Evolutionary conservation across 2,797 vertebrate genomes (phyloP).

Genomic region (Xiphophorus birchmanni): DNA sequence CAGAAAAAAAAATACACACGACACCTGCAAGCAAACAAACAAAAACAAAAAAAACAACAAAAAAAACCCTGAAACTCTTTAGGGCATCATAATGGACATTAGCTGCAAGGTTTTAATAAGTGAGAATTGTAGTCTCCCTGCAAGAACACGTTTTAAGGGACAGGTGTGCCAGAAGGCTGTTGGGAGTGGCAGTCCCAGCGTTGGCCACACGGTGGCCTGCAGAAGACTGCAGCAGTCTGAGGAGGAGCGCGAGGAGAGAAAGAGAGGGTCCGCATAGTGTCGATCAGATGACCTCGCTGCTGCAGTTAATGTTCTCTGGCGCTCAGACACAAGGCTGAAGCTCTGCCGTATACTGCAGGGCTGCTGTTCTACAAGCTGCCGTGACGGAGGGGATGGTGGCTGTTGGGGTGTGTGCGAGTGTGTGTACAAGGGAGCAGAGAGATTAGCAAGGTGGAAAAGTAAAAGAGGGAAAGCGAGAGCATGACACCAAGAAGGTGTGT

Average conservation of each 20-base stretch:
- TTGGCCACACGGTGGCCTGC: constrained; percentile 59
- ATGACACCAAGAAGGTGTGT: constrained; percentile 39
- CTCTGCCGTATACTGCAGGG: constrained; percentile 58
- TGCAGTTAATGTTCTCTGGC: constrained; percentile 82
- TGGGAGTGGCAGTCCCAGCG: constrained; percentile 49
- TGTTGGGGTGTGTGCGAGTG: constrained; percentile 28
- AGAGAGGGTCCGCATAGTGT: constrained; percentile 70
- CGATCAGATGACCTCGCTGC: constrained; percentile 81
- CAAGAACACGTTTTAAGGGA: constrained; percentile 17
- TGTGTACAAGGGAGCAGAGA: constrained; percentile 19
- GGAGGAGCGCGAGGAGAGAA: constrained; percentile 51
- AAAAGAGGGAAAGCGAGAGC: constrained; percentile 23
- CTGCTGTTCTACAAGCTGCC: constrained; percentile 72
- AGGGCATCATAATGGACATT: constrained; percentile 26
- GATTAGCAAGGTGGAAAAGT: constrained; percentile 23
- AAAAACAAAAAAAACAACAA: constrained; percentile 11
- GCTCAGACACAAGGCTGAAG: constrained; percentile 72
- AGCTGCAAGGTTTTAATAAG: constrained; percentile 25
- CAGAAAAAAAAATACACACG: constrained; percentile 17
- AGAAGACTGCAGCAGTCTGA: constrained; percentile 71
- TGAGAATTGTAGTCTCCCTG: neutral
- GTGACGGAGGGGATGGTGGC: constrained; percentile 43
- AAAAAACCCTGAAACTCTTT: constrained; percentile 21
- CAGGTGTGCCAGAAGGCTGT: constrained; percentile 34
- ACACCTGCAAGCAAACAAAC: constrained; percentile 13